Evolutionary conservation across 2,888 invertebrate species (phyloP).

Genomic region (Sisyra terminalis): DNA sequence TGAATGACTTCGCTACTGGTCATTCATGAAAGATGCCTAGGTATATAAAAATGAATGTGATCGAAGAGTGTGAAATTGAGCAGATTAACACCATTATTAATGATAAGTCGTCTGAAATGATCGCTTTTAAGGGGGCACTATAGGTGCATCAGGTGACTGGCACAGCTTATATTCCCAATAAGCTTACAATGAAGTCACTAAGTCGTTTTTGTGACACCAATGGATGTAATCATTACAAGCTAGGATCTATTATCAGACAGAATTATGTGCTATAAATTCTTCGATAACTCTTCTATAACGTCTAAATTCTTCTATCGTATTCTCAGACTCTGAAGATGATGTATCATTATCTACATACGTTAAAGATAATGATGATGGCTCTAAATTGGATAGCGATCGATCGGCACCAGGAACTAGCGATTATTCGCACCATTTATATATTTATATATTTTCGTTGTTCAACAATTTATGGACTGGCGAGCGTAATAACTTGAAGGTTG

Average conservation of each 20-base stretch:
- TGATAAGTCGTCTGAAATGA: slow-evolving; percentile 11
- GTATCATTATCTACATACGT: too few relatives aligned
- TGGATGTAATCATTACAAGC: slow-evolving; percentile 11
- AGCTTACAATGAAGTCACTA: slow-evolving; percentile 14
- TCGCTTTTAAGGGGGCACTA: slow-evolving; percentile 15
- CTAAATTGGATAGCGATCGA: too few relatives aligned
- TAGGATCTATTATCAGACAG: slow-evolving; percentile 6
- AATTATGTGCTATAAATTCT: background rate
- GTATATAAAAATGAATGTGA: slow-evolving; percentile 12
- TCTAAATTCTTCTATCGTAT: too few relatives aligned
- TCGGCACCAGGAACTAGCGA: too few relatives aligned
- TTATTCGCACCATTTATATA: too few relatives aligned
- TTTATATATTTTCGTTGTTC: too few relatives aligned
- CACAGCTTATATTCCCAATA: slow-evolving; percentile 12
- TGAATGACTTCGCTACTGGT: slow-evolving; percentile 13
- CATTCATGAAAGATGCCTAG: slow-evolving; percentile 12
- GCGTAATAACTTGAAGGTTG: too few relatives aligned
- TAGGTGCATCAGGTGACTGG: slow-evolving; percentile 14
- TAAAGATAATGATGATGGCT: too few relatives aligned
- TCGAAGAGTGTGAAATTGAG: slow-evolving; percentile 14
- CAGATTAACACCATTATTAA: slow-evolving; percentile 12
- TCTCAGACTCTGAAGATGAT: slow-evolving; percentile 8
- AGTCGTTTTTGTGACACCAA: slow-evolving; percentile 14
- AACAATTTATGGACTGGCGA: too few relatives aligned
- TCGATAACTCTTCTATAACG: too few relatives aligned